Percentiles rank a stretch among this genome's conserved stretches.
Conservation (phyloP, 2,797 vertebrate species). For the Chanos chanos region DNA sequence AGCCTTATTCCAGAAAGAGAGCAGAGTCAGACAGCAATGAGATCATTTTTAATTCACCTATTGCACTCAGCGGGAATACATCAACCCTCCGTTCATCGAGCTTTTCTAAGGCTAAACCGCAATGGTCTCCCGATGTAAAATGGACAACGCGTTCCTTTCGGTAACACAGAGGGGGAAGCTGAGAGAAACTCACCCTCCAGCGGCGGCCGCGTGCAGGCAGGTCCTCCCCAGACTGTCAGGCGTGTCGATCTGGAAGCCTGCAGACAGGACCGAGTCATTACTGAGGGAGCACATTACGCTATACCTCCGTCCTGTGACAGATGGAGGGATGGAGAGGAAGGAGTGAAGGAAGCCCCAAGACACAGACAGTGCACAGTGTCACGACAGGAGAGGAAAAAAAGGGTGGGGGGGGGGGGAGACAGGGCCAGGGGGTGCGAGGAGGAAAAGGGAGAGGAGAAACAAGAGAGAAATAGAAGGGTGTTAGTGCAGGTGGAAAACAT, state of each 20-base stretch:
- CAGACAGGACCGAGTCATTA: conserved; percentile 94
- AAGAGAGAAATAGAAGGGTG: conserved; percentile 36
- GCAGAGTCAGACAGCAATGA: too few relatives aligned
- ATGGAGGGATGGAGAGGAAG: conserved; percentile 38
- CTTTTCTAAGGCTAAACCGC: too few relatives aligned
- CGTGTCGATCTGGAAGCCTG: conserved; percentile 98
- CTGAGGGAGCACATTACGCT: conserved; percentile 88
- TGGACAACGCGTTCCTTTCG: neutral
- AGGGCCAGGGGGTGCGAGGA: conserved; percentile 10
- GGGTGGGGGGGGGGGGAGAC: conserved; percentile 13
- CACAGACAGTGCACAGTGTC: conserved; percentile 36
- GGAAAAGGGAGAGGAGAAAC: conserved; percentile 38
- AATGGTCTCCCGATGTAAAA: too few relatives aligned
- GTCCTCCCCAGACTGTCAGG: conserved; percentile 94
- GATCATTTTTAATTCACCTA: too few relatives aligned
- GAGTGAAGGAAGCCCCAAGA: conserved; percentile 25
- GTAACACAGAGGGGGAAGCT: neutral
- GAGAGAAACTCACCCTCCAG: conserved; percentile 86
- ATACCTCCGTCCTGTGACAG: conserved; percentile 85
- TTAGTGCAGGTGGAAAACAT: conserved; percentile 40
- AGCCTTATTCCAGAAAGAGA: too few relatives aligned
- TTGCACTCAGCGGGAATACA: too few relatives aligned
- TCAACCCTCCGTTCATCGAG: too few relatives aligned
- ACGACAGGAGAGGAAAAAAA: conserved; percentile 15
- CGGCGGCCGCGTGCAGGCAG: conserved; percentile 93